These are phyloP conservation scores for Linnaemya vulpina DNA, from an alignment of 2,888 invertebrate genomes.

Conservation along the genomic window DNA sequence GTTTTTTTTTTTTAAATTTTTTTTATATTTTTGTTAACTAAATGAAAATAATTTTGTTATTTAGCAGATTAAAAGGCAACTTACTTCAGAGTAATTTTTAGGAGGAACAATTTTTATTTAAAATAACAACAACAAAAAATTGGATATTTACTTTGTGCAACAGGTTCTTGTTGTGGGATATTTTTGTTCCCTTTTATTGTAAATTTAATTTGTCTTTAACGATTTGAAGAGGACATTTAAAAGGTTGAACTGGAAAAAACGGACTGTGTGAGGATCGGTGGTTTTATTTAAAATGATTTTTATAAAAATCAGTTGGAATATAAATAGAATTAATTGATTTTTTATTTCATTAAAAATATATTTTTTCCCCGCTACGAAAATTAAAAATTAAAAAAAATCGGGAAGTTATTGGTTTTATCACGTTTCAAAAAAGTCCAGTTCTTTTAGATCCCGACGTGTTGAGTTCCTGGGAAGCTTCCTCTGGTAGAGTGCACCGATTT, in stretches of 20 bases:
- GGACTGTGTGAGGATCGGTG: neutral
- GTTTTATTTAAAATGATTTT: neutral
- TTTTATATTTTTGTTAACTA: constrained; percentile 54
- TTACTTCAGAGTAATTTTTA: constrained; percentile 61
- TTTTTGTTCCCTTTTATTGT: neutral
- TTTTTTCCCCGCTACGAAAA: no score
- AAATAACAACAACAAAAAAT: neutral
- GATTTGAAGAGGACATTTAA: constrained; percentile 30
- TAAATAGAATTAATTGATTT: no score
- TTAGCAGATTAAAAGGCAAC: constrained; percentile 65
- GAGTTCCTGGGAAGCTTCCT: no score
- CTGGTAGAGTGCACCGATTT: no score
- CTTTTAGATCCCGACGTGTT: no score
- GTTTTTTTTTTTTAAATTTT: constrained; percentile 3
- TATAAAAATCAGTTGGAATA: neutral
- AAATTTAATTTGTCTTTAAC: constrained; percentile 41
- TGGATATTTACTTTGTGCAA: constrained; percentile 17
- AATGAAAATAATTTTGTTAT: constrained; percentile 69
- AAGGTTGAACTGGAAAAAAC: neutral
- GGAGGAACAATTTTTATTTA: neutral
- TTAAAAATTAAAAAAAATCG: no score
- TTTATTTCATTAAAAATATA: no score
- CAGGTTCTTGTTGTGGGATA: constrained; percentile 38
- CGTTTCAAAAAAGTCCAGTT: no score
- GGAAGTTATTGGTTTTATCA: no score